A percentile compares a stretch with the other conserved stretches of the same genome.
These are phyloP conservation scores for Atrina japonica DNA, from an alignment of 2,888 invertebrate genomes.

Conservation along the genomic window DNA sequence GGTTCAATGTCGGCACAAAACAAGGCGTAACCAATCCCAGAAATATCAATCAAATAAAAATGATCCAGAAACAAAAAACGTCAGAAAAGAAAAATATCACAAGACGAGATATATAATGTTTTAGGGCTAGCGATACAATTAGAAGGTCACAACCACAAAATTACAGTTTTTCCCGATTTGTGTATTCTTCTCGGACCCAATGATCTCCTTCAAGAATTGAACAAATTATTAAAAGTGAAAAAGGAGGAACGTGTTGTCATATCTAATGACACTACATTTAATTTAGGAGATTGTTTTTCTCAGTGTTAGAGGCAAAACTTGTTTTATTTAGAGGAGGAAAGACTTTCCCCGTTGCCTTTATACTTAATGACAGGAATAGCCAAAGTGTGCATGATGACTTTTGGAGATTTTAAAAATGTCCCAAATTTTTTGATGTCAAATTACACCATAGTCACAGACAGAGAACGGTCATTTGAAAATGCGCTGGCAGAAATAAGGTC, in stretches of 20 bases:
- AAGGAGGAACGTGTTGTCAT: constrained; percentile 16
- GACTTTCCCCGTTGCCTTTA: constrained; percentile 18
- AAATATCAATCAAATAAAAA: constrained; percentile 8
- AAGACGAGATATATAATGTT: constrained; percentile 15
- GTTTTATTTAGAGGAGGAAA: constrained; percentile 12
- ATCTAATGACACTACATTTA: constrained; percentile 28
- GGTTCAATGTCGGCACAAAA: not conserved
- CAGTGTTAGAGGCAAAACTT: constrained; percentile 18
- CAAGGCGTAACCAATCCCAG: constrained; percentile 20
- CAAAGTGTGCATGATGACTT: constrained; percentile 3
- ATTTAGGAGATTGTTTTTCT: constrained; percentile 22
- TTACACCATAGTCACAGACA: constrained; percentile 11
- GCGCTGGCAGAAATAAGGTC: too few species aligned
- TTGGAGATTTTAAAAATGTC: constrained; percentile 4
- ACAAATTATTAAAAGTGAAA: constrained; percentile 6
- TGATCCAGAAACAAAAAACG: not conserved
- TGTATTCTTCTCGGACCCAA: constrained; percentile 1
- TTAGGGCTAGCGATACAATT: constrained; percentile 10
- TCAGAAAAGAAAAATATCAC: constrained; percentile 4
- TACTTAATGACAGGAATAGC: constrained; percentile 24
- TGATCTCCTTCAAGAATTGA: constrained; percentile 15
- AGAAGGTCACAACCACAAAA: constrained; percentile 19
- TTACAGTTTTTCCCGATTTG: constrained; percentile 18
- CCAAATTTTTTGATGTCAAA: not conserved
- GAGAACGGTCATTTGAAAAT: constrained; percentile 26